Evolutionary conservation across 2,888 invertebrate species (phyloP).

Genomic region (Abscondita cerata): DNA sequence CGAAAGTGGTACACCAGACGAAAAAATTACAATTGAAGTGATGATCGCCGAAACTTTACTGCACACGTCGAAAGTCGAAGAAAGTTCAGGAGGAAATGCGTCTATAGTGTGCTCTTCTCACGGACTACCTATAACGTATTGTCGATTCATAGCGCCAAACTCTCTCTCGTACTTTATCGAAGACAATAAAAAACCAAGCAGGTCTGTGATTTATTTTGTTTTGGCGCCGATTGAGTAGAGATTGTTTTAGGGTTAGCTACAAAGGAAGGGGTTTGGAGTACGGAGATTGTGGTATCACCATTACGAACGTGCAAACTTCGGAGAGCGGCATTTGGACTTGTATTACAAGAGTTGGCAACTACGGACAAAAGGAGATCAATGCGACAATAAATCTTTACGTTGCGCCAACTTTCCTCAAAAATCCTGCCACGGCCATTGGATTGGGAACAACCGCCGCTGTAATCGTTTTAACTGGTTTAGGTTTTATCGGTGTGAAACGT

Average conservation of each 20-base stretch:
- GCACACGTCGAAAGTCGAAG: constrained; percentile 20
- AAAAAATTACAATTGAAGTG: constrained; percentile 32
- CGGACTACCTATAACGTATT: constrained; percentile 29
- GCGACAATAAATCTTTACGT: not conserved
- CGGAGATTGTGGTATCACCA: constrained; percentile 39
- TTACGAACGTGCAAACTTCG: constrained; percentile 23
- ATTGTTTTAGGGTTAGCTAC: constrained; percentile 33
- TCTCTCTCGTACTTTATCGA: constrained; percentile 20
- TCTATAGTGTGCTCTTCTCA: constrained; percentile 29
- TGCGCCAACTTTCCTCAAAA: not conserved
- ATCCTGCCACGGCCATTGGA: no score
- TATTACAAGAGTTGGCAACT: constrained; percentile 13
- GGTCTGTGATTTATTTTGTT: constrained; percentile 1
- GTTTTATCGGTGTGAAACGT: no score
- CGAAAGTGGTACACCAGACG: constrained; percentile 30
- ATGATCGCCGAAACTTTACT: constrained; percentile 24
- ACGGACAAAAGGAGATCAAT: not conserved
- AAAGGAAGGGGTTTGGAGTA: constrained; percentile 37
- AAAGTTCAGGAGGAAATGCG: constrained; percentile 15
- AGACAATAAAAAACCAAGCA: constrained; percentile 8
- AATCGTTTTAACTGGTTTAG: no score
- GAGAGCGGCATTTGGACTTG: constrained; percentile 41
- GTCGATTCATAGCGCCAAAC: constrained; percentile 28
- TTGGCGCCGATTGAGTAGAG: not conserved
- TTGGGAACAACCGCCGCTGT: no score